phyloP scores from a whole-genome alignment of 2,888 invertebrate genomes.

The Machimus rusticus region DNA sequence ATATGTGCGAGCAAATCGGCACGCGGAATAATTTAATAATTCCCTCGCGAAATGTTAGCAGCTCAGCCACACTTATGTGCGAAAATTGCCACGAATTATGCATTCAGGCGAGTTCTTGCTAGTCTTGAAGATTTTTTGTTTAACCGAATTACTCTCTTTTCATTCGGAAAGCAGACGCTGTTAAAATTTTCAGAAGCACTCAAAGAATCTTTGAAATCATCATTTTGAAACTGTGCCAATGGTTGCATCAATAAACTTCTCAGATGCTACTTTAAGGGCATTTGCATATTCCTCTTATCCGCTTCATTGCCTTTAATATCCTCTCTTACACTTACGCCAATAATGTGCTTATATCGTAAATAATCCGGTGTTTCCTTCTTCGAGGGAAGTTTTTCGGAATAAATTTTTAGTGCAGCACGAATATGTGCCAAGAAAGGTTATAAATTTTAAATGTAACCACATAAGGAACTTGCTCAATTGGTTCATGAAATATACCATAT shows the following conservation, averaged over 20 bases:
- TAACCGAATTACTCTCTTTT: background rate
- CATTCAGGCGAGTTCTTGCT: background rate
- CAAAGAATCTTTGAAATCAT: background rate
- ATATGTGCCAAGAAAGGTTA: background rate
- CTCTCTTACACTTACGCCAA: conserved; percentile 18
- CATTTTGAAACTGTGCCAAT: background rate
- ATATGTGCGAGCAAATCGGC: background rate
- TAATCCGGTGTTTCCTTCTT: background rate
- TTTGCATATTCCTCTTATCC: background rate
- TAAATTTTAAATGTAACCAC: background rate
- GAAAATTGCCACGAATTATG: background rate
- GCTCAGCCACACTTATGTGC: background rate
- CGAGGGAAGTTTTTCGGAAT: background rate
- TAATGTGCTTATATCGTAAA: conserved; percentile 10
- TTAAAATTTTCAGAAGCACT: background rate
- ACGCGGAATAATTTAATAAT: conserved; percentile 13
- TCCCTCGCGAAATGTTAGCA: background rate
- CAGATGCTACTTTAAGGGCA: background rate
- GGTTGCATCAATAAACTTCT: background rate
- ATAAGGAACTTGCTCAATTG: background rate
- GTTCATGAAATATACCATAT: background rate
- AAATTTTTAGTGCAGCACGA: background rate
- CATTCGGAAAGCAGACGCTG: background rate
- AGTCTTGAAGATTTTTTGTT: background rate
- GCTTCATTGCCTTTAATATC: background rate